Evolutionary conservation across 2,113 vertebrate genomes (phyloP).

Genomic region (Halichoeres trimaculatus): DNA sequence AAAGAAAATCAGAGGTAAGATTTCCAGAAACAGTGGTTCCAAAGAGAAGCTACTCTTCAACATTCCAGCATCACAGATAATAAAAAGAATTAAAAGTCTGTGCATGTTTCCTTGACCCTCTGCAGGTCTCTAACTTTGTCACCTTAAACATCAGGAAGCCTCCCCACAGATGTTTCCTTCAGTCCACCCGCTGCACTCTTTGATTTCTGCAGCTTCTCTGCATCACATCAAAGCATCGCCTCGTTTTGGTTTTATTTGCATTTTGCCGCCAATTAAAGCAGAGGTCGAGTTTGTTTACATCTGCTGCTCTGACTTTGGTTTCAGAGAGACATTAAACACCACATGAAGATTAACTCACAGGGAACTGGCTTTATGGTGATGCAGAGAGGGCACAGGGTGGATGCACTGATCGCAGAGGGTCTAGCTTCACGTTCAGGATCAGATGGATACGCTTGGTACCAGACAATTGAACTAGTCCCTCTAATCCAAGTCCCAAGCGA

Average conservation of each 20-base stretch:
- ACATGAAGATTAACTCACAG: not conserved
- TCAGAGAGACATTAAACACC: conserved; percentile 26
- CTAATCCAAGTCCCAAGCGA: too few relatives aligned
- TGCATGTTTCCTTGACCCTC: not conserved
- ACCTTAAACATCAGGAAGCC: not conserved
- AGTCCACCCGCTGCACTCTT: conserved; percentile 20
- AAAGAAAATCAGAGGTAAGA: too few relatives aligned
- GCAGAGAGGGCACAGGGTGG: not conserved
- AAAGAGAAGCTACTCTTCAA: too few relatives aligned
- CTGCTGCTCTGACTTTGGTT: not conserved
- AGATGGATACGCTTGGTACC: too few relatives aligned
- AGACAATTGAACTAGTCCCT: too few relatives aligned
- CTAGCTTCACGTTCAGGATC: too few relatives aligned
- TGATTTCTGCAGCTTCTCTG: conserved; percentile 25
- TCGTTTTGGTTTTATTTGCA: conserved; percentile 23
- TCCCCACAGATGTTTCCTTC: conserved; percentile 10
- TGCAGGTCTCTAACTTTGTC: not conserved
- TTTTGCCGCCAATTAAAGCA: conserved; percentile 52
- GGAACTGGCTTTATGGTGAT: not conserved
- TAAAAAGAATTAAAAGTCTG: not conserved
- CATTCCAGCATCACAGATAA: too few relatives aligned
- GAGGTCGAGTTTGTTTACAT: conserved; percentile 40
- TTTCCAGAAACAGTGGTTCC: too few relatives aligned
- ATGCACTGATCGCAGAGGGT: too few relatives aligned
- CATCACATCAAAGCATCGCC: conserved; percentile 31